A percentile compares a stretch with the other conserved stretches of the same genome.
Conservation (phyloP, 2,888 invertebrate species). For the Dermolepida albohirtum region DNA sequence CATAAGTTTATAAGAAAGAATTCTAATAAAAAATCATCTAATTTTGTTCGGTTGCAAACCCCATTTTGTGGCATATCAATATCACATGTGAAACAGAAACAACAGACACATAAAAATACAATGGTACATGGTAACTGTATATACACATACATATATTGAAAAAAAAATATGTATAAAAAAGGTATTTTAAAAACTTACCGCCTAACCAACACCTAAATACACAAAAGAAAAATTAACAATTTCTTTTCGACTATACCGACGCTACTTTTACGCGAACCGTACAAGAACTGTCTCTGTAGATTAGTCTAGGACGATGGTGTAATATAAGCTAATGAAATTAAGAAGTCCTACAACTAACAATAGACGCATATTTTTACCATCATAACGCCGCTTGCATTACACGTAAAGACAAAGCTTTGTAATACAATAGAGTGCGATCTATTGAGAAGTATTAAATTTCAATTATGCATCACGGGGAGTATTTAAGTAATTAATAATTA, state of each 20-base stretch:
- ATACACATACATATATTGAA: constrained; percentile 13
- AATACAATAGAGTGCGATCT: constrained; percentile 26
- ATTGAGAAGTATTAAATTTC: constrained; percentile 16
- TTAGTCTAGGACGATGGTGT: constrained; percentile 20
- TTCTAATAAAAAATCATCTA: constrained; percentile 41
- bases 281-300: constrained; percentile 34
- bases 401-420: constrained; percentile 31
- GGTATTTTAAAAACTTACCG: constrained; percentile 40
- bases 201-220: constrained; percentile 33
- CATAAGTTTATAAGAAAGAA: constrained; percentile 23
- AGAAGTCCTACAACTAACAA: constrained; percentile 49
- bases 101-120: constrained; percentile 1
- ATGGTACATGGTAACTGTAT: constrained; percentile 41
- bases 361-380: constrained; percentile 38
- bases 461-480: not conserved
- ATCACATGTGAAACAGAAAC: constrained; percentile 13
- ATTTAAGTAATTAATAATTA: not conserved
- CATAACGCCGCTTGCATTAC: constrained; percentile 24
- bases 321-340: constrained; percentile 49
- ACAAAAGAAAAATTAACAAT: constrained; percentile 14
- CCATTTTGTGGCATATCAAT: constrained; percentile 57
- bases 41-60: constrained; percentile 56
- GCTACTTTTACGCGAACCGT: constrained; percentile 21
- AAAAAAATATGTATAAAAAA: constrained; percentile 10
- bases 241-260: not conserved